These are phyloP conservation scores for Mellivora capensis DNA, from an alignment of 2,113 vertebrate species.

Conservation along the genomic window DNA sequence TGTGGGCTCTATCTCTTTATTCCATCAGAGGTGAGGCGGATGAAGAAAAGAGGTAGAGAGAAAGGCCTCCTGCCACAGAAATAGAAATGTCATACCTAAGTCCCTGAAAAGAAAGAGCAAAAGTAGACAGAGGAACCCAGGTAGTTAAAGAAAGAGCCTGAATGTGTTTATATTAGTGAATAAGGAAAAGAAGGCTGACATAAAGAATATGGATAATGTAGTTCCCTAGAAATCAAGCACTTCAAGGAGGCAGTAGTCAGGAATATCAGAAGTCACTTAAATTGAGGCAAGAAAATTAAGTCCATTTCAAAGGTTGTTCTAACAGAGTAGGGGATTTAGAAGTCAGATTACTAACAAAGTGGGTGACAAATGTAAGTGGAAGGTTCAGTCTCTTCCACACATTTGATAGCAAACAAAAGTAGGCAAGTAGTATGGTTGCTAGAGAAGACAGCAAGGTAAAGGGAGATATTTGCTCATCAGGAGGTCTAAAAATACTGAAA, in stretches of 20 bases:
- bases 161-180: background rate
- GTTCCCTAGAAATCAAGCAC: background rate
- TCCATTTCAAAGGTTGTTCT: background rate
- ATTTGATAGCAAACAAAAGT: background rate
- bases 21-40: background rate
- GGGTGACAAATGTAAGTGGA: background rate
- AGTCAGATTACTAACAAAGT: background rate
- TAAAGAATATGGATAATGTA: background rate
- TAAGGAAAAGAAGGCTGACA: background rate
- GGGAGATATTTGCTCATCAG: background rate
- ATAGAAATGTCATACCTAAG: background rate
- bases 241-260: background rate
- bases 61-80: background rate
- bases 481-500: background rate
- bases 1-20: background rate
- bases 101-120: background rate
- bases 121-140: background rate
- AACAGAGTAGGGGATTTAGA: background rate
- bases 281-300: background rate
- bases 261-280: background rate
- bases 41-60: background rate
- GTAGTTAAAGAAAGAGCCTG: background rate
- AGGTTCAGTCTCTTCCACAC: background rate
- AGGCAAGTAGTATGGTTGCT: too few relatives aligned
- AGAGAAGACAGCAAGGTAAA: background rate